phyloP scores from a whole-genome alignment of 2,888 invertebrate genomes.

The Drosophila emarginata region DNA sequence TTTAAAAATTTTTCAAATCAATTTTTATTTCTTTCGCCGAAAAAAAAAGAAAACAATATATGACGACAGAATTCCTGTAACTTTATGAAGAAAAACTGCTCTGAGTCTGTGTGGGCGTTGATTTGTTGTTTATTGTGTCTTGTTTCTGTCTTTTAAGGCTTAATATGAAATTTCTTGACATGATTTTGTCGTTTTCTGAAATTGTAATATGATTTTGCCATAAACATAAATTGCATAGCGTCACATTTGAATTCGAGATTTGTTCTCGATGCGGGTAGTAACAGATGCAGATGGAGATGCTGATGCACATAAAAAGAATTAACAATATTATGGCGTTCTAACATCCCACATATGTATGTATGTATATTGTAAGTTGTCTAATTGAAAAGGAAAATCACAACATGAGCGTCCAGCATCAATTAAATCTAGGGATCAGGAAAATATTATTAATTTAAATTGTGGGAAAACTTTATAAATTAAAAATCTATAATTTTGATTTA shows the following conservation, averaged over 20 bases:
- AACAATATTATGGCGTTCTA: constrained; percentile 64
- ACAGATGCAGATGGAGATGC: constrained; percentile 33
- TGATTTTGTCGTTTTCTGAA: neutral
- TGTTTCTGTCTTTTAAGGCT: constrained; percentile 26
- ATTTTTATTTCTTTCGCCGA: constrained; percentile 30
- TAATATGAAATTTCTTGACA: constrained; percentile 21
- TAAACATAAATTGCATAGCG: constrained; percentile 64
- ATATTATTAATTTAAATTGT: too few species aligned
- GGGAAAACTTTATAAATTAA: too few species aligned
- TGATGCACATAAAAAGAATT: constrained; percentile 45
- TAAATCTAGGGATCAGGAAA: neutral
- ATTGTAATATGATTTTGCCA: constrained; percentile 52
- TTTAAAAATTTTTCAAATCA: constrained; percentile 41
- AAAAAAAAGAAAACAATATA: constrained; percentile 18
- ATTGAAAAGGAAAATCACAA: constrained; percentile 60
- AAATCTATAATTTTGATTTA: too few species aligned
- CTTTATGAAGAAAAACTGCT: constrained; percentile 38
- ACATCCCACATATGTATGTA: constrained; percentile 48
- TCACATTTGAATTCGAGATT: constrained; percentile 54
- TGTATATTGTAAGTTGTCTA: constrained; percentile 25
- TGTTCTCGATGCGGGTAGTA: constrained; percentile 54
- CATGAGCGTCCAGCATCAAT: neutral
- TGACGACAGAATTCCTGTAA: constrained; percentile 36
- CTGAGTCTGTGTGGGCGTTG: constrained; percentile 23
- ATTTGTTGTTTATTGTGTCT: constrained; percentile 31